Conservation (phyloP, 2,113 vertebrate species). For the Pluvialis apricaria region DNA sequence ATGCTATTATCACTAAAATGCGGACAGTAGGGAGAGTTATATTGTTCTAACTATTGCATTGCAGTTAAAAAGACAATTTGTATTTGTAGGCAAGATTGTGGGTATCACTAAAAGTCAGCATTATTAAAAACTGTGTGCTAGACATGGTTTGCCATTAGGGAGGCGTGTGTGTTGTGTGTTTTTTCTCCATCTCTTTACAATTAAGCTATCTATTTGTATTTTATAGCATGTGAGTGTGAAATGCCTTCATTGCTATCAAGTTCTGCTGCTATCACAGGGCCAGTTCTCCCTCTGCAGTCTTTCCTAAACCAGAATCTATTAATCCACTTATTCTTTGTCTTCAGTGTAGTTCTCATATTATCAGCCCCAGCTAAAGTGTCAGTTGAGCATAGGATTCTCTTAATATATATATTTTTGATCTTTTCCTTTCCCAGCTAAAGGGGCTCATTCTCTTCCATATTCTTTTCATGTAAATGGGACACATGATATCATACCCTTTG, state of each 20-base stretch:
- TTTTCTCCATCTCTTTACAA: background rate
- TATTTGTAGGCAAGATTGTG: background rate
- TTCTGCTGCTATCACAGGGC: background rate
- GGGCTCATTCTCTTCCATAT: background rate
- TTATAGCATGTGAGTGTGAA: background rate
- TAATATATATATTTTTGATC: background rate
- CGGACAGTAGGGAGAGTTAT: background rate
- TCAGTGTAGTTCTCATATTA: background rate
- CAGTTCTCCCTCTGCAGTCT: background rate
- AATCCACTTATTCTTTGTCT: background rate
- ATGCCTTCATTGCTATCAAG: background rate
- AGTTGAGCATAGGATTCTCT: background rate
- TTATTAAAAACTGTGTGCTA: background rate
- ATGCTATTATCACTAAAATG: background rate
- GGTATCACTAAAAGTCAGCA: background rate
- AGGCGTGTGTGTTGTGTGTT: background rate
- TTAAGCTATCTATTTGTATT: background rate
- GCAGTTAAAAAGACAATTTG: background rate
- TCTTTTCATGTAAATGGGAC: background rate
- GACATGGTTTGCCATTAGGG: background rate
- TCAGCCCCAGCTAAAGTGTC: background rate
- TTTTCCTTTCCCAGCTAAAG: background rate
- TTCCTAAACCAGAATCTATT: background rate
- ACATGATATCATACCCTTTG: background rate
- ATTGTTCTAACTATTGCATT: background rate